Base-by-base conservation (phyloP, 1,140 invertebrate species). In the Theocolax elegans region DNA sequence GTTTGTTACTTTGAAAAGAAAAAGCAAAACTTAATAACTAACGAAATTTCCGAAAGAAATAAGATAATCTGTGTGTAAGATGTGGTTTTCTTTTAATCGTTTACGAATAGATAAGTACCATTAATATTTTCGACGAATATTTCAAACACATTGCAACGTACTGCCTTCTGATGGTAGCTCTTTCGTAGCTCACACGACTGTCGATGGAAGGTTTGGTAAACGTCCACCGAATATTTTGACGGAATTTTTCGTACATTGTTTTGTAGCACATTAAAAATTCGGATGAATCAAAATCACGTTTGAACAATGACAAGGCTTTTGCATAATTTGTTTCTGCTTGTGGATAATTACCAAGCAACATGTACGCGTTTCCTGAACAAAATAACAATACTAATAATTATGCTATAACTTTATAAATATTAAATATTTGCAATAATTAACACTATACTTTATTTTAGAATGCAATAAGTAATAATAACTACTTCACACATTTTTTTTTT, bases 351-450 rank as follows among this genome's bases (percentile, higher is more conserved):
- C 79, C 79, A 1, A 75, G 46, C 6, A 49, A 49, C 0, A 35
- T 7, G n/a, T 75, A 51, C 1, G 77, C 78, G 19, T 80, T 77
- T 1, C 79, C 79, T 80, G 56, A 13, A 21, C 1, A 42, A 42
- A 49, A 35, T 6, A 35, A 35, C 31, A 35, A 35, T 35, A 35
- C 4, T 35, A 35, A 35, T 35, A 35, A 35, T 35, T 6, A 6
- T 10, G 31, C 10, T 6, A 35, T 35, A 35, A 6, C 4, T 35
- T 35, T 35, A 35, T 35, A 35, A 35, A 35, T 35, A 35, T 35
- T 35, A n/a, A n/a, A n/a, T n/a, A n/a, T n/a, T n/a, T n/a, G n/a
- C n/a, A n/a, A n/a, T n/a, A n/a, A n/a, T n/a, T n/a, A n/a, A n/a
- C n/a, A n/a, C n/a, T n/a, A n/a, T n/a, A n/a, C 6, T 4, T 27